A percentile compares a stretch with the other conserved stretches of the same genome.
Evolutionary conservation across 1,140 invertebrate genomes (phyloP).

Genomic region (Macrobrachium rosenbergii): DNA sequence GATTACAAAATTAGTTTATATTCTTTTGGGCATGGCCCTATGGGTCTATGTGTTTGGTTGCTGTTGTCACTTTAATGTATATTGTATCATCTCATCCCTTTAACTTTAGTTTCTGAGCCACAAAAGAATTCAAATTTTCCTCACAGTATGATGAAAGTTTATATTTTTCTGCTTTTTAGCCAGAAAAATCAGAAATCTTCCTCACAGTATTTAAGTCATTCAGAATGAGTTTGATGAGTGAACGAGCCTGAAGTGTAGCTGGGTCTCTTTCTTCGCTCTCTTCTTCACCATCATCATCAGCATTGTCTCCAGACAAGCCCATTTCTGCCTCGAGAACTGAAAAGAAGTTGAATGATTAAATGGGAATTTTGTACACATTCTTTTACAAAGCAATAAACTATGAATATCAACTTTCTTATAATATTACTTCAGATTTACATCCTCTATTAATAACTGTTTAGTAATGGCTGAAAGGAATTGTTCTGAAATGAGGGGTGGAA

Average conservation of each 20-base stretch:
- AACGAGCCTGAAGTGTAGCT: conserved; percentile 50
- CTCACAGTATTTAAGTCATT: conserved; percentile 50
- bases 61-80: no score
- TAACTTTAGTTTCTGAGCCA: no score
- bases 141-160: no score
- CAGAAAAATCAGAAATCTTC: conserved; percentile 58
- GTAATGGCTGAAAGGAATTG: no score
- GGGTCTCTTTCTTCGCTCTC: conserved; percentile 48
- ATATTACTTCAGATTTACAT: no score
- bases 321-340: conserved; percentile 57
- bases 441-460: no score
- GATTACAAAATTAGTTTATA: no score
- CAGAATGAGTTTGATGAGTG: conserved; percentile 54
- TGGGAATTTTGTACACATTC: background rate
- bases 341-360: background rate
- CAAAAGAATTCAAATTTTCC: no score
- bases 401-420: background rate
- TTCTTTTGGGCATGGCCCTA: no score
- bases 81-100: no score
- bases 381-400: background rate
- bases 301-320: conserved; percentile 38
- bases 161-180: background rate
- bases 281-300: conserved; percentile 46
- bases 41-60: no score
- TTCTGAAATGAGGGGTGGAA: no score